Conservation (phyloP, 1,140 invertebrate species). For the Macrostomum lignano region DNA sequence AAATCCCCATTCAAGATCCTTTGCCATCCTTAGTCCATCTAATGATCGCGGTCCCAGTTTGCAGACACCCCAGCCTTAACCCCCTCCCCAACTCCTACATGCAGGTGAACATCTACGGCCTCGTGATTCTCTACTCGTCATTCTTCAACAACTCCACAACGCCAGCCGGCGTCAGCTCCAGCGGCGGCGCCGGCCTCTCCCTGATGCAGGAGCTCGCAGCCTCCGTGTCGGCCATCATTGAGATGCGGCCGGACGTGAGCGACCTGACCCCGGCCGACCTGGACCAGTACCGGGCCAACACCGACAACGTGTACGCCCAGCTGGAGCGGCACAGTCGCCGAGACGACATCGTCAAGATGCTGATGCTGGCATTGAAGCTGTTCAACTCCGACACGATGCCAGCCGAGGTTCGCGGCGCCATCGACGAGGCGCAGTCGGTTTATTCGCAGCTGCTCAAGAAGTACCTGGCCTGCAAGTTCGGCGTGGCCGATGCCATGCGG, state of each 20-base stretch:
- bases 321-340: background rate
- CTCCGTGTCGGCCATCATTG: too few species aligned
- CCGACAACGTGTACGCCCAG: background rate
- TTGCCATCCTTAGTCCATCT: too few species aligned
- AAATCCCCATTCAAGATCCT: too few species aligned
- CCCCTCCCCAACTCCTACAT: too few species aligned
- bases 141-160: slow-evolving; percentile 1
- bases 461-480: slow-evolving; percentile 30
- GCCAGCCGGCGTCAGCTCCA: background rate
- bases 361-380: slow-evolving; percentile 1
- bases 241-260: too few species aligned
- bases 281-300: slow-evolving; percentile 4
- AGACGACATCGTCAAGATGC: slow-evolving; percentile 2
- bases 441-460: slow-evolving; percentile 29
- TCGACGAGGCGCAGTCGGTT: slow-evolving; percentile 28
- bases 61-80: too few species aligned
- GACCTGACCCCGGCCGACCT: background rate
- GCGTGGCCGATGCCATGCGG: slow-evolving; percentile 14
- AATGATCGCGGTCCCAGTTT: too few species aligned
- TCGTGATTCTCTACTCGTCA: slow-evolving; percentile 4
- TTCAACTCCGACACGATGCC: background rate
- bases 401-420: slow-evolving; percentile 8
- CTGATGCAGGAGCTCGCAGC: too few species aligned
- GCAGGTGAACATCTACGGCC: slow-evolving; percentile 5
- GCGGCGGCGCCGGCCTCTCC: too few species aligned